Conservation (phyloP, 2,888 invertebrate species). For the Bembecia ichneumoniformis region DNA sequence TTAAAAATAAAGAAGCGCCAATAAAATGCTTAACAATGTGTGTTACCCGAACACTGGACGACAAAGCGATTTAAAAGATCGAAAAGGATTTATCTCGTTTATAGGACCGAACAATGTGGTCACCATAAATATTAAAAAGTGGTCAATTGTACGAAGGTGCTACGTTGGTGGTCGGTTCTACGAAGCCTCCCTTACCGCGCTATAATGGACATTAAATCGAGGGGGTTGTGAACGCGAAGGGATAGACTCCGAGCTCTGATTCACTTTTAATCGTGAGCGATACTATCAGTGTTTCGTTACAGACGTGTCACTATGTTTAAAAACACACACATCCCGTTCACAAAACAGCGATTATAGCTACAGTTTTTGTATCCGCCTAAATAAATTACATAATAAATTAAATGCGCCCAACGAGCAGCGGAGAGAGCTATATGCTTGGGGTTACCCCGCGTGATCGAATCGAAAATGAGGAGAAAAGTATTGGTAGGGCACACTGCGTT, state of each 20-base stretch:
- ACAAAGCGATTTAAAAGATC: constrained; percentile 12
- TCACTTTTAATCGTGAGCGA: constrained; percentile 63
- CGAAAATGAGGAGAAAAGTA: no score
- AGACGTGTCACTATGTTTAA: constrained; percentile 14
- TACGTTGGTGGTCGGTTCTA: constrained; percentile 59
- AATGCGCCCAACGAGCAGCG: no score
- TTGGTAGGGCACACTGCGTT: no score
- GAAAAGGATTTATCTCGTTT: constrained; percentile 53
- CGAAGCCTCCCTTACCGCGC: constrained; percentile 53
- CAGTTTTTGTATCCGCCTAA: no score
- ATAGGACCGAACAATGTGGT: constrained; percentile 13
- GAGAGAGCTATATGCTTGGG: no score
- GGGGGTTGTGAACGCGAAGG: constrained; percentile 19
- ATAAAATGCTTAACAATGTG: no score
- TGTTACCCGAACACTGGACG: no score
- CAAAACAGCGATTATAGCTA: no score
- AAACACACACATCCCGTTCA: no score
- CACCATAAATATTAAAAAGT: constrained; percentile 8
- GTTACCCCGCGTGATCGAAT: no score
- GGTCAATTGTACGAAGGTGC: constrained; percentile 45
- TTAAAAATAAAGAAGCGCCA: no score
- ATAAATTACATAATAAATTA: no score
- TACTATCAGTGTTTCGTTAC: constrained; percentile 65
- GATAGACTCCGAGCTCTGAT: constrained; percentile 52
- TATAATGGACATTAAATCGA: constrained; percentile 36